Percentiles rank a stretch among this genome's conserved stretches.
These are phyloP conservation scores for Hirtodrosophila confusa DNA, from an alignment of 2,888 invertebrate species.

Conservation along the genomic window DNA sequence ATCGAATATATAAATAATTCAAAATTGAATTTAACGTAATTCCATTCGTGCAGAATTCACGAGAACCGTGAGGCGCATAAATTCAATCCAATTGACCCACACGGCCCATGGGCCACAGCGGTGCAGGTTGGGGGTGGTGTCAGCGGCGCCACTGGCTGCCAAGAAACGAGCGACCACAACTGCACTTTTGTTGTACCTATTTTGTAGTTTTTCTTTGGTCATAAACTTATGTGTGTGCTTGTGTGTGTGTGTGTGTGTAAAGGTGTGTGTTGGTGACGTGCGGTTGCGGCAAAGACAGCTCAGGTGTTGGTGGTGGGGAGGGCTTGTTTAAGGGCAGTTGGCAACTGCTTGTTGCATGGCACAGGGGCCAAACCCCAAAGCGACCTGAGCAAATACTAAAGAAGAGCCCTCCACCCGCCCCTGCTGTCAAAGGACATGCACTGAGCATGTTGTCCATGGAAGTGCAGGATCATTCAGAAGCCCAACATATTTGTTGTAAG, in stretches of 20 bases:
- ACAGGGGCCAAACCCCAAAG: constrained; percentile 1
- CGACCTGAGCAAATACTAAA: constrained; percentile 26
- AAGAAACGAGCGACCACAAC: constrained; percentile 50
- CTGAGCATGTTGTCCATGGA: constrained; percentile 26
- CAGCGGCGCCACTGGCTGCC: constrained; percentile 42
- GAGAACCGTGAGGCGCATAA: constrained; percentile 59
- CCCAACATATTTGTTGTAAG: constrained; percentile 11
- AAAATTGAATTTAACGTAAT: constrained; percentile 64
- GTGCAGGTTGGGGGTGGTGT: background rate
- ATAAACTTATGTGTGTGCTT: constrained; percentile 32
- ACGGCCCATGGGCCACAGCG: constrained; percentile 19
- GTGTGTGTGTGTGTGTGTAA: constrained; percentile 15
- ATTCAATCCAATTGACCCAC: constrained; percentile 66
- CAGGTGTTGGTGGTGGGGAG: constrained; percentile 27
- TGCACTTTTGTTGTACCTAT: constrained; percentile 44
- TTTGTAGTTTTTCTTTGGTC: constrained; percentile 51
- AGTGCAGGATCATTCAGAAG: constrained; percentile 42
- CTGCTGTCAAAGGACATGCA: constrained; percentile 22
- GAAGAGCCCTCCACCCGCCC: constrained; percentile 9
- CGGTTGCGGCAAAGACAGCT: constrained; percentile 51
- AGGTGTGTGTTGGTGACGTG: constrained; percentile 60
- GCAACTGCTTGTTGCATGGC: constrained; percentile 45
- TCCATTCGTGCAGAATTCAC: constrained; percentile 52
- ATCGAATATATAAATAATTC: constrained; percentile 61
- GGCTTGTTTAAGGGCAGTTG: constrained; percentile 1